phyloP scores from a whole-genome alignment of 2,888 invertebrate species.

The Idaea aversata region DNA sequence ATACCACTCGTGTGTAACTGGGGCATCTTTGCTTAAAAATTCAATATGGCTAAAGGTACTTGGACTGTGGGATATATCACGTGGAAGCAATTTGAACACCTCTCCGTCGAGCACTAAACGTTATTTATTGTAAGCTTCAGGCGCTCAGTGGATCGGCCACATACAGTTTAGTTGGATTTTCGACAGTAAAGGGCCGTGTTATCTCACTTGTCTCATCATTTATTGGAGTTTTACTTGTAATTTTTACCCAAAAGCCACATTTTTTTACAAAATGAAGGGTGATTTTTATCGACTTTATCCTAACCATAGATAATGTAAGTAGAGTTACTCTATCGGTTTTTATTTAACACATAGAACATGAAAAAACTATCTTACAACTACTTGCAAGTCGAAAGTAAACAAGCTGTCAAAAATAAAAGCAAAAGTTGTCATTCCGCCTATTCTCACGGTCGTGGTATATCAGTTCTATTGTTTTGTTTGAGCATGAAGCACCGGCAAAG shows the following conservation, averaged over 20 bases:
- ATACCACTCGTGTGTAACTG: constrained; percentile 25
- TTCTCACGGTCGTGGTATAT: constrained; percentile 37
- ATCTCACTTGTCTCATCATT: constrained; percentile 37
- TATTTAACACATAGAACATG: not conserved
- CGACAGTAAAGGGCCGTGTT: constrained; percentile 45
- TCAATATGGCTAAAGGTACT: constrained; percentile 71
- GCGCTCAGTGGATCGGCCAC: constrained; percentile 70
- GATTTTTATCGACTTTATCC: constrained; percentile 10
- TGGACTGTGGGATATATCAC: constrained; percentile 69
- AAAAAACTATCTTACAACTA: not conserved
- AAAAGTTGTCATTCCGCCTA: constrained; percentile 56
- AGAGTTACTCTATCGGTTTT: not conserved
- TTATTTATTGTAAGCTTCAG: constrained; percentile 74
- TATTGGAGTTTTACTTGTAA: constrained; percentile 18
- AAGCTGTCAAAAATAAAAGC: constrained; percentile 42
- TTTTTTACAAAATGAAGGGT: not conserved
- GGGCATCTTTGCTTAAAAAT: constrained; percentile 67
- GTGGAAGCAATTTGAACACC: constrained; percentile 77
- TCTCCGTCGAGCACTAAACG: constrained; percentile 70
- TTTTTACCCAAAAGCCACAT: not conserved
- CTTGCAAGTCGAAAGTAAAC: constrained; percentile 26
- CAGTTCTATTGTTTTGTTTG: constrained; percentile 51
- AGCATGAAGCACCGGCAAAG: constrained; percentile 40
- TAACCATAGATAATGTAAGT: not conserved
- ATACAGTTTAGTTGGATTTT: constrained; percentile 67